phyloP scores from a whole-genome alignment of 2,888 invertebrate species.

The Bunonema sp. region DNA sequence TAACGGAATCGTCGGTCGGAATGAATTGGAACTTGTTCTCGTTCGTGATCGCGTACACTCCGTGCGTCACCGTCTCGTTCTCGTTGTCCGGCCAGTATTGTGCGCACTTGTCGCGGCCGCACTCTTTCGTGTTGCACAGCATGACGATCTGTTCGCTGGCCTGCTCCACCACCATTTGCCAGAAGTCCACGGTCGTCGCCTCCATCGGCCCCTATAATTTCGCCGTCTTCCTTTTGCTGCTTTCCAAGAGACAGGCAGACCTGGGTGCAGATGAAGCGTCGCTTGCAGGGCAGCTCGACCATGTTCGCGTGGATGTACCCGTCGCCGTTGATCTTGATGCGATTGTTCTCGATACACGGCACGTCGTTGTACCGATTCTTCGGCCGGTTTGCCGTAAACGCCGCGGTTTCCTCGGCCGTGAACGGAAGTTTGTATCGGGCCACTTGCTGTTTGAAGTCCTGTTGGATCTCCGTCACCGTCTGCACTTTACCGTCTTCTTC shows the following conservation, averaged over 20 bases:
- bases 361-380: constrained; percentile 26
- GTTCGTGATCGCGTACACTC: too few relatives aligned
- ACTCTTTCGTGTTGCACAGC: constrained; percentile 26
- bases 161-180: constrained; percentile 14
- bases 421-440: too few relatives aligned
- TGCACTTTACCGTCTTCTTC: too few relatives aligned
- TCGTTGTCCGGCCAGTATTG: constrained; percentile 20
- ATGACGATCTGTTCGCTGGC: constrained; percentile 12
- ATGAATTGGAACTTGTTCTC: too few relatives aligned
- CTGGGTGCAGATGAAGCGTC: constrained; percentile 26
- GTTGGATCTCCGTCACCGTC: too few relatives aligned
- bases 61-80: constrained; percentile 7
- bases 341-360: constrained; percentile 19
- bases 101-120: constrained; percentile 58
- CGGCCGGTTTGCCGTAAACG: too few relatives aligned
- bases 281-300: constrained; percentile 13
- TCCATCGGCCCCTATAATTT: constrained; percentile 10
- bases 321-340: constrained; percentile 10
- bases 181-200: constrained; percentile 14
- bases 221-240: not conserved
- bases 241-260: constrained; percentile 6
- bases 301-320: constrained; percentile 30
- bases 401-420: too few relatives aligned
- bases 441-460: too few relatives aligned
- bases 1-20: constrained; percentile 7